phyloP scores from a whole-genome alignment of 2,888 invertebrate genomes.

The Nemoura dubitans region DNA sequence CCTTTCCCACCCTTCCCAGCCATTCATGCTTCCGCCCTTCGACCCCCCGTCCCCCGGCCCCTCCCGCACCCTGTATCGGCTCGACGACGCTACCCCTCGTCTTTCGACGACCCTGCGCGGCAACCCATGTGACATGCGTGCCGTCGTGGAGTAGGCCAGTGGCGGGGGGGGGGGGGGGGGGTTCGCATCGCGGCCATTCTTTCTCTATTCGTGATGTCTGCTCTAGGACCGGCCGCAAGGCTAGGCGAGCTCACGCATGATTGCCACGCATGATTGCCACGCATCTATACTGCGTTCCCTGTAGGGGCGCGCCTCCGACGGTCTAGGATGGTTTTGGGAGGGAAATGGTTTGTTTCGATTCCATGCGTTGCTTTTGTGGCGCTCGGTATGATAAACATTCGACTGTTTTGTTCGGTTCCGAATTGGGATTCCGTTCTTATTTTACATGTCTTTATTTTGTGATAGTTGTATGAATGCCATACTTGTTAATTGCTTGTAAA shows the following conservation, averaged over 20 bases:
- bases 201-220: not conserved
- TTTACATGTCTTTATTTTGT: too few relatives aligned
- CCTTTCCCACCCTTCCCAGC: not conserved
- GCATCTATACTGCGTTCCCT: not conserved
- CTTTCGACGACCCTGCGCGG: not conserved
- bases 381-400: too few relatives aligned
- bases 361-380: too few relatives aligned
- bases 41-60: not conserved
- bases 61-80: not conserved
- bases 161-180: not conserved
- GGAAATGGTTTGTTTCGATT: not conserved
- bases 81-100: not conserved
- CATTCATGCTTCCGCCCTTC: constrained; percentile 12
- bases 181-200: not conserved
- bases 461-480: too few relatives aligned
- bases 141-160: not conserved
- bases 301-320: not conserved
- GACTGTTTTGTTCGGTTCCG: too few relatives aligned
- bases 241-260: not conserved
- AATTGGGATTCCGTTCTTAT: too few relatives aligned
- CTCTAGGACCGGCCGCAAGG: not conserved
- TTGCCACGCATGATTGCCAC: not conserved
- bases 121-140: not conserved
- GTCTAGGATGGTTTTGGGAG: not conserved
- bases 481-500: too few relatives aligned